Evolutionary conservation across 2,797 vertebrate genomes (phyloP), one percentile per base, ranked within the genome.

Genomic region (Fistularia commersonii): DNA sequence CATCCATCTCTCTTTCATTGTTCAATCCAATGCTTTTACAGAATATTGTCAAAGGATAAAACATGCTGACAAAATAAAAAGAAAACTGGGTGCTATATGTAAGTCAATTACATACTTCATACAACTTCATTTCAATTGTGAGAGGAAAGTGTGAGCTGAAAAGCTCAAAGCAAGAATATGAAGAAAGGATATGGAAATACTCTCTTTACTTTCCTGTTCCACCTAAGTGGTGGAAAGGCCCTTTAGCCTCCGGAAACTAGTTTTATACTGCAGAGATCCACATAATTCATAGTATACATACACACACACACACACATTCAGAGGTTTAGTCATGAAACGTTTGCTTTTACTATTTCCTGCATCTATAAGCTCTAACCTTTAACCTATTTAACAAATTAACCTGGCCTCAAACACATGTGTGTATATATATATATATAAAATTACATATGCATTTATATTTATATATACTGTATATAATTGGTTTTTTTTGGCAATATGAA

Each of bases 71-170:
- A 45, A 31, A 13, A 57, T 54, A 54, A 49, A 56, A 60, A 56
- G 58, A 72, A 46, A 61, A 69, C 62, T 59, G 64, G 70, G 61
- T 69, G 52, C 57, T 77, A 61, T 58, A 66, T 75, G 69, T 77
- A 76, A 81, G 74, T 80, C 78, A 84, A 74, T 82, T 76, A 78
- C 75, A 81, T 72, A 69, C 72, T 75, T 74, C 57, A 79, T 76
- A 66, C 65, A 53, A 57, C 76, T 77, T 61, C 33, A 62, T 74
- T 61, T 53, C 23, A 55, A 56, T 66, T 72, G 69, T 72, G 36
- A 57, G 35, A 55, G 36, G 37, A 45, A 46, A 47, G 65, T 37
- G 52, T 65, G 69, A 75, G 70, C 62, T 32, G 65, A 64, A 62
- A 73, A 64, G 62, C 74, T 76, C 57, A 52, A 72, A 76, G 66